A percentile compares a stretch with the other conserved stretches of the same genome.
Conservation (phyloP, 2,113 vertebrate species). For the Galbula dea region DNA sequence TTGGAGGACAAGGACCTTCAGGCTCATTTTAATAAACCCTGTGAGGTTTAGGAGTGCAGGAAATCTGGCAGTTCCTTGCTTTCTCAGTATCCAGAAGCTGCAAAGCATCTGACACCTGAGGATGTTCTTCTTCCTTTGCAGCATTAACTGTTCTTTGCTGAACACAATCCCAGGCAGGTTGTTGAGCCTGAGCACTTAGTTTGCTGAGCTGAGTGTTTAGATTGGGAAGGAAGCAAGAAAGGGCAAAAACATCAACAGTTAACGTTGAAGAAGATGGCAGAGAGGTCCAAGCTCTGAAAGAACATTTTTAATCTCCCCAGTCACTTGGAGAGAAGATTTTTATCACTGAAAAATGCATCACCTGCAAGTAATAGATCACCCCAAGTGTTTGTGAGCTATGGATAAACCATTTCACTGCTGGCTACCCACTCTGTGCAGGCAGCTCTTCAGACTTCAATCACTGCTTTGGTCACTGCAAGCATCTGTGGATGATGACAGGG, state of each 20-base stretch:
- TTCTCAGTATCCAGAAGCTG: not conserved
- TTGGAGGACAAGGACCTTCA: not conserved
- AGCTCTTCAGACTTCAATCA: not conserved
- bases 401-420: not conserved
- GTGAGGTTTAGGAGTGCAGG: not conserved
- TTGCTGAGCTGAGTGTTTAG: not conserved
- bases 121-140: not conserved
- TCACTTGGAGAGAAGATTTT: not conserved
- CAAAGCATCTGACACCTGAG: not conserved
- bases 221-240: not conserved
- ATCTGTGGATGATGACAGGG: not conserved
- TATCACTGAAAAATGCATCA: not conserved
- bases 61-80: not conserved
- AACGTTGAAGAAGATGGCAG: not conserved
- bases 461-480: conserved; percentile 19
- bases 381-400: not conserved
- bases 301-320: not conserved
- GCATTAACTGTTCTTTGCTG: not conserved
- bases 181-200: no score
- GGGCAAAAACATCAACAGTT: not conserved
- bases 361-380: not conserved
- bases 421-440: not conserved
- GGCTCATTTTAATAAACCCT: not conserved
- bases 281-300: not conserved
- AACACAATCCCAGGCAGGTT: no score